Conservation (phyloP, 2,888 invertebrate species). For the Platycnemis pennipes region DNA sequence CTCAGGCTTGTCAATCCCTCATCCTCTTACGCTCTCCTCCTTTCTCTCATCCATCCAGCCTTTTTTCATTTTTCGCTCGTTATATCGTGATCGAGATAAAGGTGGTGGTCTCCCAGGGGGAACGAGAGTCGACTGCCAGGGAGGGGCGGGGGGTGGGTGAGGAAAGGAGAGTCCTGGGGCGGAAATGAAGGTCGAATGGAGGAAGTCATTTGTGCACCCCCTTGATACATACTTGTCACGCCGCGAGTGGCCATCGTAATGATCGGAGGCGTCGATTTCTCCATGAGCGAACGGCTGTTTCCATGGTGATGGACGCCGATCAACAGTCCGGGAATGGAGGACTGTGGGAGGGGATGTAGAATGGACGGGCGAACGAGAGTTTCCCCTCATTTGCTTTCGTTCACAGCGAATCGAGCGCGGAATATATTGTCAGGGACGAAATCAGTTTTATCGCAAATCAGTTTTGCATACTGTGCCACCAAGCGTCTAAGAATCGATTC, state of each 20-base stretch:
- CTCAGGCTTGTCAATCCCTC: too few species aligned
- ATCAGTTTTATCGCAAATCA: too few species aligned
- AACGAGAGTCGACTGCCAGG: background rate
- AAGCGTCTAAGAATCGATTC: too few species aligned
- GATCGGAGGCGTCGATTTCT: background rate
- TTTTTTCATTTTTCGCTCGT: background rate
- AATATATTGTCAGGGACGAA: too few species aligned
- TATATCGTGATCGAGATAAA: background rate
- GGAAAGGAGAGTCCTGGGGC: background rate
- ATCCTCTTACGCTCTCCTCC: background rate
- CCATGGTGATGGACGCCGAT: background rate
- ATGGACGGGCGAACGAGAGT: too few species aligned
- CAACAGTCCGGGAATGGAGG: background rate
- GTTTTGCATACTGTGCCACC: too few species aligned
- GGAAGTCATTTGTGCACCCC: background rate
- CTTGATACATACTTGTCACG: background rate
- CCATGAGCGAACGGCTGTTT: background rate
- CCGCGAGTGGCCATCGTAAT: background rate
- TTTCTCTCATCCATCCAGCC: background rate
- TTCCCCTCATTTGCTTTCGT: too few species aligned
- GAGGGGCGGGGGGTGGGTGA: background rate
- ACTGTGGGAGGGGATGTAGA: background rate
- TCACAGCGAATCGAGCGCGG: too few species aligned
- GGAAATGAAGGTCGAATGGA: background rate
- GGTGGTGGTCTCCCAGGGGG: background rate